Evolutionary conservation across 2,113 vertebrate genomes (phyloP), one percentile per base, ranked within the genome.

Genomic region (Vicugna pacos): DNA sequence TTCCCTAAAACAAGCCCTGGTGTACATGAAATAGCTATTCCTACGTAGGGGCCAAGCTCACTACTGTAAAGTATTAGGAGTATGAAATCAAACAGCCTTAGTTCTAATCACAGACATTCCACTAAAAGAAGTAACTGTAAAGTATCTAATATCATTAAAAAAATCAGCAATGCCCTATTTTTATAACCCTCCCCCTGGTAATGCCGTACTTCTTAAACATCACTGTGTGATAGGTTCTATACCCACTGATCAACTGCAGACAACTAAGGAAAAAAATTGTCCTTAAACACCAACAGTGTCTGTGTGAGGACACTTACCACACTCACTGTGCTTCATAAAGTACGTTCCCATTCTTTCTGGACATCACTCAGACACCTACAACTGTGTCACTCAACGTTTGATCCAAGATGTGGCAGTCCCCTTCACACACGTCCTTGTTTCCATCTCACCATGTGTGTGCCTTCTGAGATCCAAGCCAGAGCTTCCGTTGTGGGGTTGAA

Each of bases 401-500:
- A 48, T 87, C 28, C 52, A 80, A n/a, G 50, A 58, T 5, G 60
- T 75, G 10, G 9, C 2, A 42, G 26, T 10, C 48, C 54, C 56
- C 88, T 69, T 94, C 76, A 64, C 35, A 58, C 10, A 19, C 16
- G 5, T 92, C 38, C 30, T 58, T 58, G 30, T 58, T 86, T 93
- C 73, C 60, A 76, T 35, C 17, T 86, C 46, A 42, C 28, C 72
- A 89, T 17, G 12, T 24, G 9, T 5, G 4, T 70, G 17, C 14
- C 64, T 91, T 72, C 60, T 65, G 20, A 26, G 30, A 76, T 88
- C 70, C 72, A 82, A 35, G 48, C 54, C 16, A 26, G 38, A 48
- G 14, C 56, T 76, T 81, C 73, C 28, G 46, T 69, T 58, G 48
- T 97, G 60, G 73, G 81, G 96, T 95, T 72, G 84, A 88, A 80